Conservation (phyloP, 1,140 invertebrate genomes). For the Protaetia brevitarsis region DNA sequence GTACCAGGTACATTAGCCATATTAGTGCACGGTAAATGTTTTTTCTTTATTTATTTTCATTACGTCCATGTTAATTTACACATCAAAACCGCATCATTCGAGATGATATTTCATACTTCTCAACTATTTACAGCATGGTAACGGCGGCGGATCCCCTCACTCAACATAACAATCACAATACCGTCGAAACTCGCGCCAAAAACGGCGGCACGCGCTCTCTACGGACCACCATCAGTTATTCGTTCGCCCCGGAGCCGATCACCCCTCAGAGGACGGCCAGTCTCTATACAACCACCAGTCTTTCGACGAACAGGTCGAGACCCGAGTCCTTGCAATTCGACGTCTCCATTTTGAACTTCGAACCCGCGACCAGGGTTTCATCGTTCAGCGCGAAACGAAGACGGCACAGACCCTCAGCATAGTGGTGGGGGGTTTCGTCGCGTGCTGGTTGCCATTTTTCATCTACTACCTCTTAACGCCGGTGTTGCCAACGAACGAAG, state of each 20-base stretch:
- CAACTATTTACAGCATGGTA: conserved; percentile 19
- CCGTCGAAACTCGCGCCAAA: conserved; percentile 25
- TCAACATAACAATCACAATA: conserved; percentile 26
- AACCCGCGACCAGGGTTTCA: conserved; percentile 55
- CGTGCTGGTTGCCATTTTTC: conserved; percentile 90
- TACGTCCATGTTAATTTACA: neutral
- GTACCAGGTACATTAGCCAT: conserved; percentile 39
- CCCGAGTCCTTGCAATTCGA: conserved; percentile 43
- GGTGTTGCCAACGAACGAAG: conserved; percentile 59
- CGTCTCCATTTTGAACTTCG: conserved; percentile 42
- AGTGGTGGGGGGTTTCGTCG: conserved; percentile 87
- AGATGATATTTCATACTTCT: too few relatives aligned
- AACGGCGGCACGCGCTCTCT: conserved; percentile 29
- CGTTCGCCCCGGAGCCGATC: conserved; percentile 34
- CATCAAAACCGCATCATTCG: neutral
- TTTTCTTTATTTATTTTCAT: conserved; percentile 15
- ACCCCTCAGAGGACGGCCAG: conserved; percentile 34
- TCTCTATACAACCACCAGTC: conserved; percentile 35
- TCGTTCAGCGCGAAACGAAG: conserved; percentile 74
- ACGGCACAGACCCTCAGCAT: conserved; percentile 88
- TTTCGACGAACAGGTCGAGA: conserved; percentile 35
- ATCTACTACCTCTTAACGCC: conserved; percentile 79
- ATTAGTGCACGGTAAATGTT: conserved; percentile 36
- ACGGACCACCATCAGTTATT: conserved; percentile 38
- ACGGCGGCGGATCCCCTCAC: conserved; percentile 30